Evolutionary conservation across 1,140 invertebrate genomes (phyloP).

Genomic region (Aphis craccivora): DNA sequence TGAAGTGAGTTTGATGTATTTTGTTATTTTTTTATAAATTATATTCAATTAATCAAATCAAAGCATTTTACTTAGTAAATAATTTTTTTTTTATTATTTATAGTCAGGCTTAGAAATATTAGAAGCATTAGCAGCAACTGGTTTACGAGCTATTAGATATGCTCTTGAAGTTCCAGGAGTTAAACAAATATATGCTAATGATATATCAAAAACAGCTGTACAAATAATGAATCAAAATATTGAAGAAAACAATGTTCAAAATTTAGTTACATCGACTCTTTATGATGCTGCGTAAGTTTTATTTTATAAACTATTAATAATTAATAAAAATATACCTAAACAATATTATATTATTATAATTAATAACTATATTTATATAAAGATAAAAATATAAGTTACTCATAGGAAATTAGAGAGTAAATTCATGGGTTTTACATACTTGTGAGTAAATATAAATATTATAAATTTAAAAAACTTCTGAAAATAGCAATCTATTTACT

Average conservation of each 20-base stretch:
- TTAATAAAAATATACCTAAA: too few relatives aligned
- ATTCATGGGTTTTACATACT: not conserved
- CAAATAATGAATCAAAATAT: slow-evolving; percentile 86
- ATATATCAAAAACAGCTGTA: slow-evolving; percentile 87
- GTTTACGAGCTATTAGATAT: slow-evolving; percentile 93
- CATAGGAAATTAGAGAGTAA: not conserved
- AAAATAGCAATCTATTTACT: too few relatives aligned
- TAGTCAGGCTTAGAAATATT: slow-evolving; percentile 77
- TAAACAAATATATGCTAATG: slow-evolving; percentile 89
- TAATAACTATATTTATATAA: not conserved
- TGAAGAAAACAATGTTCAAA: slow-evolving; percentile 76
- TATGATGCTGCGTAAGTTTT: slow-evolving; percentile 81
- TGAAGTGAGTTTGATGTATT: slow-evolving; percentile 10
- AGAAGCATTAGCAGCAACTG: slow-evolving; percentile 95
- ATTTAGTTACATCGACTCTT: slow-evolving; percentile 76
- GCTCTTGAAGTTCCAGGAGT: slow-evolving; percentile 90
- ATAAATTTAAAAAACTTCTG: not conserved
- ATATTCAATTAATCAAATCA: not conserved
- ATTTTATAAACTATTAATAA: not conserved
- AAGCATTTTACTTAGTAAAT: not conserved
- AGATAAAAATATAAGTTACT: not conserved
- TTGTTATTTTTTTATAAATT: not conserved
- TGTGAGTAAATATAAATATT: not conserved
- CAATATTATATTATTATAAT: too few relatives aligned
- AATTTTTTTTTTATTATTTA: slow-evolving; percentile 58